Base-by-base conservation (phyloP, 2,797 vertebrate species). In the Enteromius unitaeniatus region DNA sequence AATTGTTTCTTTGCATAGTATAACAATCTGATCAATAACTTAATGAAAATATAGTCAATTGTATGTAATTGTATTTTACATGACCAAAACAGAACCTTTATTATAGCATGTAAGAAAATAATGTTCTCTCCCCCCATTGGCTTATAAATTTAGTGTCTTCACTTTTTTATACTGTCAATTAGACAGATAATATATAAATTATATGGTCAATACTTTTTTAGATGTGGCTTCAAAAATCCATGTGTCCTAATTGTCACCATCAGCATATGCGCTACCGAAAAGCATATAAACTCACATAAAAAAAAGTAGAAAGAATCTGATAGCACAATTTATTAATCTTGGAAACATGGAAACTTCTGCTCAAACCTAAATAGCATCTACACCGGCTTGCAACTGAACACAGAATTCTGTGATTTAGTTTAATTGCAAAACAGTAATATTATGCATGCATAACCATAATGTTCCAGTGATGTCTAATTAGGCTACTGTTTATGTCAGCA, bases 351-450 rank as follows among this genome's bases (percentile, higher is more conserved):
- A 85, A 28, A 73, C 62, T 88, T 47, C 60, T 82, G 80, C 47
- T 84, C n/a, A 89, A 86, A 86, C 84, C 84, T 88, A 81, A 86
- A 84, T 23, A 49, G 86, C 64, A 69, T 83, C 73, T 80, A 84
- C 67, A 77, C 17, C 42, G 75, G 55, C 65, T 75, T 85, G 68
- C 78, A 85, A 72, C 51, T 86, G 69, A 84, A 83, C 76, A 85
- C 67, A 84, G 76, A 68, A 84, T 89, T 83, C 42, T 65, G 45
- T 69, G 70, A 80, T 82, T 81, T 70, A 86, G 69, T 37, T 77
- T 78, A 70, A 81, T 47, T 72, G 81, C 82, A 82, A 86, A 87
- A 80, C 86, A 68, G 84, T 81, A 51, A 69, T 86, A 78, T 55
- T 79, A 60, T 84, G 73, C 60, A 84, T 82, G 80, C 78, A 49